A percentile compares a stretch with the other conserved stretches of the same genome.
Conservation (phyloP, 1,140 invertebrate species). For the Euura saliciscinereae region DNA sequence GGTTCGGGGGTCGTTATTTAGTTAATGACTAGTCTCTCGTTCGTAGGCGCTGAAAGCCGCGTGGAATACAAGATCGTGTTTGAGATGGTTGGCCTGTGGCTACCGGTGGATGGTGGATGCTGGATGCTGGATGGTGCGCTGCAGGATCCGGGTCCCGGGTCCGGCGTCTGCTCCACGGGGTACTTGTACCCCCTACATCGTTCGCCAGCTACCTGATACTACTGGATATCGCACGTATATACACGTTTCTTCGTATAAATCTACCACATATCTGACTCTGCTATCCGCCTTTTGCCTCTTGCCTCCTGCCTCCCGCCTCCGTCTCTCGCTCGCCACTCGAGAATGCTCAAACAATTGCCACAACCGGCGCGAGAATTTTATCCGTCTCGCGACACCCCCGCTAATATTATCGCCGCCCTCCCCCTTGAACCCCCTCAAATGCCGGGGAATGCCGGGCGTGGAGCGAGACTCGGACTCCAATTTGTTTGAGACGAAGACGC, state of each 20-base stretch:
- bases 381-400: no score
- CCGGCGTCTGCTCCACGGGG: constrained; percentile 10
- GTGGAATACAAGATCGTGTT: constrained; percentile 58
- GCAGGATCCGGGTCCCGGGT: constrained; percentile 16
- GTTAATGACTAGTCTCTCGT: constrained; percentile 56
- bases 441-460: no score
- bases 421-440: no score
- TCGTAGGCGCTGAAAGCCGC: constrained; percentile 41
- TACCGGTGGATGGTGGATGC: constrained; percentile 14
- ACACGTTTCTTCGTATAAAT: constrained; percentile 7
- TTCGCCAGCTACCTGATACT: constrained; percentile 1
- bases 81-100: constrained; percentile 49
- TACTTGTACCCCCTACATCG: constrained; percentile 9
- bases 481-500: neutral
- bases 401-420: no score
- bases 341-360: neutral
- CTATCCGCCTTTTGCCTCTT: constrained; percentile 13
- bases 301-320: constrained; percentile 5
- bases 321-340: constrained; percentile 1
- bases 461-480: no score
- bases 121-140: neutral
- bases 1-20: constrained; percentile 46
- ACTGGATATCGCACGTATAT: constrained; percentile 7
- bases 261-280: constrained; percentile 5
- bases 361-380: no score